Evolutionary conservation across 2,113 vertebrate genomes (phyloP), one percentile per base, ranked within the genome.

Genomic region (Salvelinus sp.): DNA sequence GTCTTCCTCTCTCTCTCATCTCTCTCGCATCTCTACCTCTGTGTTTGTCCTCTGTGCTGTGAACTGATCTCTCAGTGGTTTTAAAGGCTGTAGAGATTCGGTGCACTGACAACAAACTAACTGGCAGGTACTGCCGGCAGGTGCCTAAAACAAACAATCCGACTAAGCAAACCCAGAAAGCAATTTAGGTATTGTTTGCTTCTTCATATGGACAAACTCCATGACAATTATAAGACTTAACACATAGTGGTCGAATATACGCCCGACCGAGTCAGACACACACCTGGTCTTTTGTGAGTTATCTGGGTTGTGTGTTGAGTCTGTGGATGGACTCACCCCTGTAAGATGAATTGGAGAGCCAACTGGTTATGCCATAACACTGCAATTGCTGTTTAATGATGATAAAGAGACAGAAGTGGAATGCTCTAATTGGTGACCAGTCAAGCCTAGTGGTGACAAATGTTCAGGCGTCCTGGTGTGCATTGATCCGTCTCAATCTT

Each of bases 151-250:
- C 88, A 92, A 90, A 90, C 85, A 91, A 75, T 64, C 64, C 83
- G 79, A 81, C 82, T 88, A 85, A 90, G 85, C 85, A 90, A 92
- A 90, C 87, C 81, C 77, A 72, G 70, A 87, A 91, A 88, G 85
- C 88, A 92, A 91, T 92, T 91, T 90, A 80, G 73, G 72, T 44
- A 65, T 75, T 89, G 91, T 92, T 87, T 90, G 84, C 84, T 82
- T 82, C 76, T 79, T 78, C 70, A 78, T 83, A 86, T 84, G 86
- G 84, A 85, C 79, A 90, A 91, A 90, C 87, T 74, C 72, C 77
- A 69, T 80, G 84, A 81, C 81, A 80, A 79, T 86, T 86, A 85
- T 80, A 74, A 84, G 77, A 77, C 78, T 74, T 76, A 87, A 76
- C 83, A 87, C 75, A 84, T 84, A 89, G 48, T 76, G 86, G 83